Conservation (phyloP, 2,797 vertebrate genomes). For the Gallirallus australis region DNA sequence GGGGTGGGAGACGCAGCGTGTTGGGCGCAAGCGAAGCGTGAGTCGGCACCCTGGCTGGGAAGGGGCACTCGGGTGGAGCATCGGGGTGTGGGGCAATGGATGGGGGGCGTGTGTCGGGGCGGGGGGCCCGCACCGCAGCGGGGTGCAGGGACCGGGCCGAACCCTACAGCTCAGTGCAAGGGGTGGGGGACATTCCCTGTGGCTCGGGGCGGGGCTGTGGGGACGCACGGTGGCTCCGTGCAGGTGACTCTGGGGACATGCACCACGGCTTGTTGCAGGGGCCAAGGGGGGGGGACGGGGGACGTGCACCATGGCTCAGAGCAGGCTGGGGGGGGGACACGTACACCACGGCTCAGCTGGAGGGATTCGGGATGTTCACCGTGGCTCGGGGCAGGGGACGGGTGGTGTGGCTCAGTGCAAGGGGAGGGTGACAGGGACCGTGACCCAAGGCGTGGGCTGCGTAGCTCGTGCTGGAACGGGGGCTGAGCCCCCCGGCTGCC, state of each 20-base stretch:
- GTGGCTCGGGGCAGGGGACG: not conserved
- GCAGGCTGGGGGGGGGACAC: not conserved
- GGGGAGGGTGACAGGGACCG: not conserved
- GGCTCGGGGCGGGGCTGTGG: not conserved
- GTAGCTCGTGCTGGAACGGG: not conserved
- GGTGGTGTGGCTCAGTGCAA: not conserved
- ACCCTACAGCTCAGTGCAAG: not conserved
- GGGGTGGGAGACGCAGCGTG: fast-evolving
- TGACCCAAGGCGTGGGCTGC: fast-evolving
- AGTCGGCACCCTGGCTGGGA: fast-evolving
- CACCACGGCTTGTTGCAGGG: not conserved
- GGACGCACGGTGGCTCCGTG: not conserved
- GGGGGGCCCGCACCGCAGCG: too few relatives aligned
- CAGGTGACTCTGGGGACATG: not conserved
- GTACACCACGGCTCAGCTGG: not conserved
- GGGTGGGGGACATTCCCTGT: not conserved
- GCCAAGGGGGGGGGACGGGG: not conserved
- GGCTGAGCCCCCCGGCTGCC: not conserved
- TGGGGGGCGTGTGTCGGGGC: fast-evolving
- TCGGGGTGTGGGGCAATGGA: fast-evolving
- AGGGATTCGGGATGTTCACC: not conserved
- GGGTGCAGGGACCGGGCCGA: not conserved
- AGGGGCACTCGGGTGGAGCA: fast-evolving
- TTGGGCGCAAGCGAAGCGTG: not conserved
- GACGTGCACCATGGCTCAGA: not conserved